Base-by-base conservation (phyloP, 35 echinoderm and acorn worm genomes). In the Apostichopus japonicus region DNA sequence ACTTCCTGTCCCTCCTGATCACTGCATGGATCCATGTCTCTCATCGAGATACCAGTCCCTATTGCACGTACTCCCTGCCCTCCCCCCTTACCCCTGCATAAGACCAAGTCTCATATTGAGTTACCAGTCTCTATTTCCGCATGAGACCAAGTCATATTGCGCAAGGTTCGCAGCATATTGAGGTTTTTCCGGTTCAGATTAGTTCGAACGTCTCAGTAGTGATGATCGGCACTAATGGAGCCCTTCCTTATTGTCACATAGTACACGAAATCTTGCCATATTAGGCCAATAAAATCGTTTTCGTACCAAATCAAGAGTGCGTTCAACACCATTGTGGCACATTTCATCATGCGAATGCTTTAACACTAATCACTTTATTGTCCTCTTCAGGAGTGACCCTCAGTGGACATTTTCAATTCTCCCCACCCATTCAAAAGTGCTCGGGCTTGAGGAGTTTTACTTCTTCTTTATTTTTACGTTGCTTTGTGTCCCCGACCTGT, bases 131-230 rank as follows among this genome's bases (percentile, higher is more conserved):
- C 33, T 44, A 44, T 44, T 44, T 44, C 33, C 33, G 33, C 33
- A 44, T 44, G 33, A 44, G 33, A 44, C 33, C 33, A 44, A 44
- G 2, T 44, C 33, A 44, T 44, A 4, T 44, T 44, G 33, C 25
- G 25, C 25, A 27, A 27, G 25, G 25, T 27, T 1, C 25, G 25
- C 25, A 27, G 25, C 25, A 27, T 27, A 27, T 27, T 27, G 1
- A 27, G 25, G 25, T 0, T 27, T 27, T 27, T 27, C 25, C 25
- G 25, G 25, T 27, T 27, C 25, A 77, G n/a, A 94, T 51, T 11
- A 94, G 25, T 77, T 94, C 93, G 75, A 93, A 87, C 14, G 93
- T 72, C 25, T 94, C 21, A 59, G 87, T 55, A 27, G 93, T 94
- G 17, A 23, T 59, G 9, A 94, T 94, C 24, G 87, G 90, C 58